Base-by-base conservation (phyloP, 2,113 vertebrate genomes). In the Phaetusa simplex region DNA sequence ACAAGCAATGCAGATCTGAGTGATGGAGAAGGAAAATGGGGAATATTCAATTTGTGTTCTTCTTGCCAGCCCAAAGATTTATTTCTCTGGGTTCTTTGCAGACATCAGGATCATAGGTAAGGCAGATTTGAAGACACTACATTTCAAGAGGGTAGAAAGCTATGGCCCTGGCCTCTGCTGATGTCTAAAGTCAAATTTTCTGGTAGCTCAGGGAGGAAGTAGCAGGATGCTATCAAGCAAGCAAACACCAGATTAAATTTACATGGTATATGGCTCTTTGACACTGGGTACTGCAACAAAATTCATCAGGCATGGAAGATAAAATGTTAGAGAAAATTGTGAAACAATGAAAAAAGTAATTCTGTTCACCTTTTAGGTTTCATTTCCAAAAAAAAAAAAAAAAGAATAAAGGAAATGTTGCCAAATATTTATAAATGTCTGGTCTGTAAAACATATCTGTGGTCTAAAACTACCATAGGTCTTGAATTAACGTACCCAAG, bases 41-140 rank as follows among this genome's bases (percentile, higher is more conserved):
- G 5, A 74, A 64, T 12, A 10, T 32, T 52, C 32, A 50, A 2
- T 84, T 78, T 61, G 1, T 0, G 1, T 38, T 7, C 13, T 53
- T 84, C 81, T 77, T 73, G 8, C 4, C 12, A 59, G 24, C 2
- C 15, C 14, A 21, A n/a, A 65, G 6, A 12, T 43, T 38, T 47
- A 27, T 88, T 86, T 78, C 32, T 92, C 9, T 45, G 29, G 8
- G 16, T 92, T 90, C 58, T 90, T 81, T 88, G 26, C 29, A 78
- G 12, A 34, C 11, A 20, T 36, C 23, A 42, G 18, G 9, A 24
- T 73, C 20, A 26, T 7, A 70, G 2, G 32, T 42, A 62, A 65
- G 22, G n/a, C 38, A 83, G 12, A 9, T 59, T 21, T 67, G 47
- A 92, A 79, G 47, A 71, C 9, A 11, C 2, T 61, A 5, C 11